These are phyloP conservation scores for Ctenicera cuprea DNA, from an alignment of 2,888 invertebrate genomes.

Conservation along the genomic window DNA sequence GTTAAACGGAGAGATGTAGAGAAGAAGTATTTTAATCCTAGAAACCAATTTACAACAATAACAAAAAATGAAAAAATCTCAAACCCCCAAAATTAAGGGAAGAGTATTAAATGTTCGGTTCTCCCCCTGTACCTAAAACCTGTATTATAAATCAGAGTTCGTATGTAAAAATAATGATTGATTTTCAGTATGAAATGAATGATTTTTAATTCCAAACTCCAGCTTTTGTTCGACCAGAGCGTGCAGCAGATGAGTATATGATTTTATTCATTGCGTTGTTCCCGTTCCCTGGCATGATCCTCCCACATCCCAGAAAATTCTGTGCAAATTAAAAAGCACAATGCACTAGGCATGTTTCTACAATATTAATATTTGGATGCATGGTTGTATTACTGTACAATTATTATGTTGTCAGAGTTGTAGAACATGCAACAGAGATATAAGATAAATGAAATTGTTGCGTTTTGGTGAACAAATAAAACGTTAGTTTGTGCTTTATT, in stretches of 20 bases:
- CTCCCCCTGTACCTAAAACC: no score
- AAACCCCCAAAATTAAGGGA: no score
- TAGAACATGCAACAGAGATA: no score
- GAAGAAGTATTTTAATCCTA: no score
- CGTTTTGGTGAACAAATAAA: no score
- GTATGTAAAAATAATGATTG: constrained; percentile 63
- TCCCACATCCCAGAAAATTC: constrained; percentile 65
- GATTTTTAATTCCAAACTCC: constrained; percentile 71
- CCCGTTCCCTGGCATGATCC: constrained; percentile 61
- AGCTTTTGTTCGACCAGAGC: constrained; percentile 67
- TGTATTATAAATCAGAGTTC: background rate
- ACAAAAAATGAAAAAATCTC: no score
- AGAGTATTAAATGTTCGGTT: no score
- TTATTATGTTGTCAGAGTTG: constrained; percentile 9
- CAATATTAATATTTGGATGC: constrained; percentile 48
- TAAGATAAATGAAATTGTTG: no score
- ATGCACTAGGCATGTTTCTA: constrained; percentile 51
- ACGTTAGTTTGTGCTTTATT: no score
- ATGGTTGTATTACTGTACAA: constrained; percentile 7
- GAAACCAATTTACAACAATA: no score
- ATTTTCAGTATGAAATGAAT: constrained; percentile 71
- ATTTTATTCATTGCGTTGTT: constrained; percentile 71
- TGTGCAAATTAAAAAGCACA: constrained; percentile 68
- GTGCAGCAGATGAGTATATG: constrained; percentile 69
- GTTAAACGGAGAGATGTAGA: no score